phyloP scores from a whole-genome alignment of 2,888 invertebrate species.

The Apamea monoglypha region DNA sequence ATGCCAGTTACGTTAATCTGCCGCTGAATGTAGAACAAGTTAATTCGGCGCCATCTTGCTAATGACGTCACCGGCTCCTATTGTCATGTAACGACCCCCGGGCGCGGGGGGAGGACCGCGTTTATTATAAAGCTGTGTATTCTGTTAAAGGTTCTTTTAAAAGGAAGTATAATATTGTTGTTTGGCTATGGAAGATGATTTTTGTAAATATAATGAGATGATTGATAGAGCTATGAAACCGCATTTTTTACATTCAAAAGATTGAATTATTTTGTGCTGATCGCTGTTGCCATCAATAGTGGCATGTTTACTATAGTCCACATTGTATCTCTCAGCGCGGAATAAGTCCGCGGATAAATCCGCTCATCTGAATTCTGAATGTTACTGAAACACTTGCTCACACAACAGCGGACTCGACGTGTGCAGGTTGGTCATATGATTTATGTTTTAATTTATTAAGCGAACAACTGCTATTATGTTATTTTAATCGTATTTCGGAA shows the following conservation, averaged over 20 bases:
- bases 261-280: neutral
- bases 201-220: slow-evolving; percentile 16
- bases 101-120: neutral
- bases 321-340: neutral
- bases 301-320: neutral
- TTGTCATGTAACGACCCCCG: slow-evolving; percentile 58
- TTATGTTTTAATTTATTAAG: slow-evolving; percentile 34
- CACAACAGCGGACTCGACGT: neutral
- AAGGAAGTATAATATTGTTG: neutral
- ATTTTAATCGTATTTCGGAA: slow-evolving; percentile 11
- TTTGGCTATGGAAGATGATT: slow-evolving; percentile 1
- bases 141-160: slow-evolving; percentile 15
- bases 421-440: slow-evolving; percentile 31
- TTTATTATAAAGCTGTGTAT: slow-evolving; percentile 29
- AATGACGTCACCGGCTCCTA: slow-evolving; percentile 64
- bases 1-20: slow-evolving; percentile 64
- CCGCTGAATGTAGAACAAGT: slow-evolving; percentile 63
- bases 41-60: slow-evolving; percentile 66
- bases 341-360: slow-evolving; percentile 8
- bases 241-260: neutral
- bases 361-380: slow-evolving; percentile 12
- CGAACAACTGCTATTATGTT: slow-evolving; percentile 20
- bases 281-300: neutral
- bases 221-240: slow-evolving; percentile 4
- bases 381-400: slow-evolving; percentile 1